A percentile compares a stretch with the other conserved stretches of the same genome.
These are phyloP conservation scores for Drosophila yakuba DNA, from an alignment of 1,140 invertebrate species.

Conservation along the genomic window DNA sequence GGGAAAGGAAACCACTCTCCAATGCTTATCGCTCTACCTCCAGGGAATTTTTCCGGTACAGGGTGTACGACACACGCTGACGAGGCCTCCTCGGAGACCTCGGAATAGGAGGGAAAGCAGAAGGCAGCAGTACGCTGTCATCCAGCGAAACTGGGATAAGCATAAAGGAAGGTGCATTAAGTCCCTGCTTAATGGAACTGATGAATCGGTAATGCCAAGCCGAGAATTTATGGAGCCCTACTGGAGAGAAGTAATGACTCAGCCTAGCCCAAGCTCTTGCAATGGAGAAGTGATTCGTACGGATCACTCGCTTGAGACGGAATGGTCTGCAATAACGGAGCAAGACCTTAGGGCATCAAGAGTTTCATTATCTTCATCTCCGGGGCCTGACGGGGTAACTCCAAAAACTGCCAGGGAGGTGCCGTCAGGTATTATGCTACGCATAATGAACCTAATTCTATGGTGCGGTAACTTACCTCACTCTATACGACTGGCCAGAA, in stretches of 20 bases:
- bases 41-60: background rate
- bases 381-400: conserved; percentile 19
- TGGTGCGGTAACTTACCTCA: conserved; percentile 23
- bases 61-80: conserved; percentile 6
- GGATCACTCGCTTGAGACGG: conserved; percentile 11
- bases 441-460: conserved; percentile 36
- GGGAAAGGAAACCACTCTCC: no score
- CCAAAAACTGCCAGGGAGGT: conserved; percentile 14
- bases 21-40: no score
- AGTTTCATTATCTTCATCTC: conserved; percentile 2
- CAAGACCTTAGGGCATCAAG: background rate
- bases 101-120: conserved; percentile 7
- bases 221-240: background rate
- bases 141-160: conserved; percentile 28
- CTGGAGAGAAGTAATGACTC: conserved; percentile 22
- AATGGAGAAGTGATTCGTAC: background rate
- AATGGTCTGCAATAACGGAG: conserved; percentile 10
- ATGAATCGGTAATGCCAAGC: background rate
- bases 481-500: conserved; percentile 19
- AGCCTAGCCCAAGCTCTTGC: conserved; percentile 5
- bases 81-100: conserved; percentile 6
- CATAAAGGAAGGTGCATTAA: background rate
- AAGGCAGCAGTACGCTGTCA: conserved; percentile 18
- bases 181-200: background rate
- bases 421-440: conserved; percentile 1